Evolutionary conservation across 2,888 invertebrate genomes (phyloP), one percentile per base, ranked within the genome.

Genomic region (Chesias legatella): DNA sequence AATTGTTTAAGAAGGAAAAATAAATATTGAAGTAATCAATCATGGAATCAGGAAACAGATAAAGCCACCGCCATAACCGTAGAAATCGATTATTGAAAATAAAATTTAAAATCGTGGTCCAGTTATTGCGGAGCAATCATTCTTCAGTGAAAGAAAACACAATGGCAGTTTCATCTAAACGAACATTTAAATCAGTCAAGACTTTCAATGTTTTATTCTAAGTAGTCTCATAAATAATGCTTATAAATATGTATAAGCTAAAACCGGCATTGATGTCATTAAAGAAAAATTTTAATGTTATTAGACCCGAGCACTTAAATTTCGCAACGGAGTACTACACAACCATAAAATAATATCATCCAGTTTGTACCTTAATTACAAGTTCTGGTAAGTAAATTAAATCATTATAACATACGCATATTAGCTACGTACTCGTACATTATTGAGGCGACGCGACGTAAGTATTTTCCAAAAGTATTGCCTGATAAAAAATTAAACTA

Each of bases 171-270:
- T 73, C 69, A 72, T 69, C 67, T 69, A 69, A 71, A 71, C 63
- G 67, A 62, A 63, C 62, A 72, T 73, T 74, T 68, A 73, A 77
- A 76, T 77, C 71, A 71, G 63, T 68, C 60, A 63, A 66, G 64
- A 66, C 66, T 71, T 68, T 73, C 65, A 73, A 73, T 75, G 67
- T 65, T 67, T 72, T 63, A 67, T 73, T 73, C 72, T 73, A 71
- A 81, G 73, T 70, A 63, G 63, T 57, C 40, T 61, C 67, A 82
- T 83, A 82, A 82, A 82, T 84, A 72, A 81, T 63, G 61, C 60
- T 76, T 63, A 79, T 82, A 78, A 79, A 83, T 82, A 82, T 82
- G 67, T 80, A 79, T 79, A 66, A 71, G 67, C 48, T 55, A 42
- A n/a, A n/a, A 53, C 51, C 48, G 58, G 66, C 67, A 72, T 70